Percentiles rank a stretch among this genome's conserved stretches.
phyloP scores from a whole-genome alignment of 2,797 vertebrate species.

The Salarias fasciatus region DNA sequence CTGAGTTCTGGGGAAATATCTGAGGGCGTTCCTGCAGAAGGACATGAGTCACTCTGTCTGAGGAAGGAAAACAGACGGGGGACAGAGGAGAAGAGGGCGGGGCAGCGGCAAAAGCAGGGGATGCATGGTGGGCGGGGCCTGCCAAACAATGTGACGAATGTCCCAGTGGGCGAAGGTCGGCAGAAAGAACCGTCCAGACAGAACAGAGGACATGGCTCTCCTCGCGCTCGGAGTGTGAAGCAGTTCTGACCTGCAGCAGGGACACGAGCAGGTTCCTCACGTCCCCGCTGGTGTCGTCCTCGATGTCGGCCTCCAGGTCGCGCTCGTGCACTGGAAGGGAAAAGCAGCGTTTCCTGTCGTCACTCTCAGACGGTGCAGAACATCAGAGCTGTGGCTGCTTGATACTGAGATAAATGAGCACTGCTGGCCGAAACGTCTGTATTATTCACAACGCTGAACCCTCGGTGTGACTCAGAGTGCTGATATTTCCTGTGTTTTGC shows the following conservation, averaged over 20 bases:
- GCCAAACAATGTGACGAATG: slow-evolving; percentile 50
- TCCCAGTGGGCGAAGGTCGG: slow-evolving; percentile 47
- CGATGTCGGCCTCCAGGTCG: slow-evolving; percentile 89
- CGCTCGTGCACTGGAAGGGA: slow-evolving; percentile 82
- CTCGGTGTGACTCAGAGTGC: too few relatives aligned
- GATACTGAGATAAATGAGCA: too few relatives aligned
- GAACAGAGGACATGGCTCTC: too few relatives aligned
- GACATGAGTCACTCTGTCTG: slow-evolving; percentile 57
- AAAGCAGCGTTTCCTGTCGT: not conserved
- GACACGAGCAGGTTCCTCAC: slow-evolving; percentile 87
- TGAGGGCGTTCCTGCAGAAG: not conserved
- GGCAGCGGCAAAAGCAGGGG: slow-evolving; percentile 28
- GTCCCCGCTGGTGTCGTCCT: slow-evolving; percentile 90
- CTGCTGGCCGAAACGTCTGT: too few relatives aligned
- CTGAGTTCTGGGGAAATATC: slow-evolving; percentile 21
- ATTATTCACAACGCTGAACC: too few relatives aligned
- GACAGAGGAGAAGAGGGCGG: slow-evolving; percentile 38
- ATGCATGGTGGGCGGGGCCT: slow-evolving; percentile 8
- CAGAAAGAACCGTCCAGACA: too few relatives aligned
- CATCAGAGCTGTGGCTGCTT: too few relatives aligned
- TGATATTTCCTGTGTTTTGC: too few relatives aligned
- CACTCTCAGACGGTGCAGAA: too few relatives aligned
- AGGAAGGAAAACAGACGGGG: slow-evolving; percentile 31
- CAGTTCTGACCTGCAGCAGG: slow-evolving; percentile 87
- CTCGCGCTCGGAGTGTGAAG: too few relatives aligned